A percentile compares a stretch with the other conserved stretches of the same genome.
Conservation (phyloP, 2,888 invertebrate genomes). For the Petrolisthes manimaculis region DNA sequence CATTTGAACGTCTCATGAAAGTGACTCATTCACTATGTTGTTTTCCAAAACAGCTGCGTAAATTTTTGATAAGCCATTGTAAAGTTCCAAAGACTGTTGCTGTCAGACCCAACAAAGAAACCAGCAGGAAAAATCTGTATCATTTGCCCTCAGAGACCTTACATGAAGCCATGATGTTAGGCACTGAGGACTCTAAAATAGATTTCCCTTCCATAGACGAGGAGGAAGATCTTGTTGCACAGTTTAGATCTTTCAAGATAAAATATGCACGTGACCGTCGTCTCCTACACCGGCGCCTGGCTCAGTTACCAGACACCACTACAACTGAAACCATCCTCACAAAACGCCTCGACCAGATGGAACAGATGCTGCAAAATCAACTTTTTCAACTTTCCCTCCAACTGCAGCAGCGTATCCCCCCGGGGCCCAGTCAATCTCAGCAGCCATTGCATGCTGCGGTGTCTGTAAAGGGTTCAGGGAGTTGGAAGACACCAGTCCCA, state of each 20-base stretch:
- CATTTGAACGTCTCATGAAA: conserved; percentile 58
- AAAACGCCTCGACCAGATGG: conserved; percentile 26
- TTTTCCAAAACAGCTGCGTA: conserved; percentile 48
- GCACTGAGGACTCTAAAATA: conserved; percentile 28
- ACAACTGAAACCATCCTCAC: conserved; percentile 34
- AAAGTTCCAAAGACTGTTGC: conserved; percentile 18
- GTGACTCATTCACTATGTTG: conserved; percentile 39
- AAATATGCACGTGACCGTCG: conserved; percentile 38
- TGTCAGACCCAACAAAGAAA: conserved; percentile 24
- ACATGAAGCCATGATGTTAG: conserved; percentile 72
- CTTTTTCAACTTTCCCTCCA: conserved; percentile 29
- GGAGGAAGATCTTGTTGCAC: conserved; percentile 18
- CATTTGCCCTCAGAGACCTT: conserved; percentile 67
- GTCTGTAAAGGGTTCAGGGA: too few species aligned
- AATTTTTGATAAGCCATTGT: conserved; percentile 28
- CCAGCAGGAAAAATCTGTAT: not conserved
- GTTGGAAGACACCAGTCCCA: too few species aligned
- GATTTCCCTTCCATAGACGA: not conserved
- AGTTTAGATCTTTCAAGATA: conserved; percentile 41
- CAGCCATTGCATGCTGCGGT: not conserved
- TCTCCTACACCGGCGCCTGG: conserved; percentile 21
- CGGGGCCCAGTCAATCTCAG: not conserved
- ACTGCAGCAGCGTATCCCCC: not conserved
- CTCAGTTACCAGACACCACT: conserved; percentile 28
- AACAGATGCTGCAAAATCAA: conserved; percentile 27